Conservation (phyloP, 1,140 invertebrate genomes). For the Arctopsyche grandis region DNA sequence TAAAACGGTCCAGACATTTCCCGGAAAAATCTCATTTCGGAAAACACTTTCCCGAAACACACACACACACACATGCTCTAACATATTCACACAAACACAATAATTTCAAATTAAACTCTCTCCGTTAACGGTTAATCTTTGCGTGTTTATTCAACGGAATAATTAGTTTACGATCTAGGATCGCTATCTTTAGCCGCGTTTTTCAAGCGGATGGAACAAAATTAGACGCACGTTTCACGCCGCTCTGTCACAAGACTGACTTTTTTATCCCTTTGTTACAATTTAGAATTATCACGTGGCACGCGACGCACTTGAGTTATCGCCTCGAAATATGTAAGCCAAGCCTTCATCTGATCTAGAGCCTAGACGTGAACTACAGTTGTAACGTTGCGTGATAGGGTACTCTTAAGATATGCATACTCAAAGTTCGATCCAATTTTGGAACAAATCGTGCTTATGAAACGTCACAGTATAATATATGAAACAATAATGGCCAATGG, state of each 20-base stretch:
- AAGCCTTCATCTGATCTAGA: background rate
- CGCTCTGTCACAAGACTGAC: background rate
- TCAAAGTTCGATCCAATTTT: background rate
- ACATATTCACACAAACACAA: background rate
- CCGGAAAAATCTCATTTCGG: background rate
- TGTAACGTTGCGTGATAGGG: constrained; percentile 14
- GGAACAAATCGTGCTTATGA: background rate
- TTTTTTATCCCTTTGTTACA: too few species aligned
- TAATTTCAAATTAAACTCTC: too few species aligned
- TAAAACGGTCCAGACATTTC: background rate
- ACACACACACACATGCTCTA: background rate
- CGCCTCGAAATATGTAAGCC: background rate
- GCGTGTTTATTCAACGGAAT: constrained; percentile 10
- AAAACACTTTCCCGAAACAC: background rate
- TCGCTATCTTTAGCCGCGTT: background rate
- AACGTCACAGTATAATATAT: background rate
- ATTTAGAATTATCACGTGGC: background rate
- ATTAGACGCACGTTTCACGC: background rate
- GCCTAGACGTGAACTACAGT: background rate
- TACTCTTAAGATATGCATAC: constrained; percentile 7
- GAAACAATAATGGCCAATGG: background rate
- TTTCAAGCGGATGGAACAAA: background rate
- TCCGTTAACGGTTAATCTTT: too few species aligned
- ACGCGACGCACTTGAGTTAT: constrained; percentile 29
- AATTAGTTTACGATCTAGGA: background rate